These are phyloP conservation scores for Hirtodrosophila alboralis DNA, from an alignment of 2,888 invertebrate species.

Conservation along the genomic window DNA sequence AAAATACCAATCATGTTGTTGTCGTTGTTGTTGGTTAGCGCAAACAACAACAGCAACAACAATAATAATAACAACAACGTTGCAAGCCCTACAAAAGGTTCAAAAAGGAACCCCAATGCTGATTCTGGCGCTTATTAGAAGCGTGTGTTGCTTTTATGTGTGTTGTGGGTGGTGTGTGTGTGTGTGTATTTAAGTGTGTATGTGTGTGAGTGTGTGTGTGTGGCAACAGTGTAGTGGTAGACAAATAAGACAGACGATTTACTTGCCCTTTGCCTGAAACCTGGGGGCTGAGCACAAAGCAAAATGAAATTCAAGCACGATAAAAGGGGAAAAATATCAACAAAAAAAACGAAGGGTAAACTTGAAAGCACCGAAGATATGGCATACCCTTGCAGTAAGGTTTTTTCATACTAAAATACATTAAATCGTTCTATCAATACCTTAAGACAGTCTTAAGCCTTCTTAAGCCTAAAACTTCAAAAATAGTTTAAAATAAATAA, in stretches of 20 bases:
- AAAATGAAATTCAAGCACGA: constrained; percentile 67
- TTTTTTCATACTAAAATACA: too few species aligned
- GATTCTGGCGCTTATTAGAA: constrained; percentile 68
- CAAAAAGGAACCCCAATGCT: constrained; percentile 51
- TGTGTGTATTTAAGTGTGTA: neutral
- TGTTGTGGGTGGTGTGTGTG: neutral
- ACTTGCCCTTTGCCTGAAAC: constrained; percentile 53
- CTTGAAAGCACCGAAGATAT: too few species aligned
- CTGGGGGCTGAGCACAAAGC: constrained; percentile 28
- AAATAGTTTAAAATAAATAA: neutral
- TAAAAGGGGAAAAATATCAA: constrained; percentile 33
- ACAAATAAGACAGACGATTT: constrained; percentile 81
- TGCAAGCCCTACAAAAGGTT: constrained; percentile 49
- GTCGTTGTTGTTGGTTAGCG: constrained; percentile 58
- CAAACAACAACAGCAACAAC: constrained; percentile 42
- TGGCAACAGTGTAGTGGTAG: constrained; percentile 59
- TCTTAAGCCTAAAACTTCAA: too few species aligned
- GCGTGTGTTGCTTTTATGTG: constrained; percentile 33
- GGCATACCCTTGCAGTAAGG: too few species aligned
- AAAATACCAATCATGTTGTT: constrained; percentile 78
- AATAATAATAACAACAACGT: constrained; percentile 25
- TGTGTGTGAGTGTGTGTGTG: constrained; percentile 9
- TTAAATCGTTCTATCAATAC: too few species aligned
- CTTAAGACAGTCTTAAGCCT: too few species aligned
- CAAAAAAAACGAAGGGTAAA: constrained; percentile 1